Base-by-base conservation (phyloP, 1,140 invertebrate species). In the Trichomalopsis sarcophagae region DNA sequence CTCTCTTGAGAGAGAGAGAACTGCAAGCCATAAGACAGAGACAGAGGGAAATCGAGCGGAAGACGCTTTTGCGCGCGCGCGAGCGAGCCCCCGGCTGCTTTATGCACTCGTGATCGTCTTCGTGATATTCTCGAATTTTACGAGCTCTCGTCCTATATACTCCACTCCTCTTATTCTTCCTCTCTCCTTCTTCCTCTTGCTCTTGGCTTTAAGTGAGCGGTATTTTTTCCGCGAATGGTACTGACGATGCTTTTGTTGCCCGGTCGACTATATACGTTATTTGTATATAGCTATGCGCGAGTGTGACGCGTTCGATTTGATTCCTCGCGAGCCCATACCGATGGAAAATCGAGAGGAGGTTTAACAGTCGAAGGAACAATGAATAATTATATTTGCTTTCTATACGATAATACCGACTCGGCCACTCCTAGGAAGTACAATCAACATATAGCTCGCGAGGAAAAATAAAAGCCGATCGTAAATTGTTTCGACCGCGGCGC, bases 31-130 rank as follows among this genome's bases (percentile, higher is more conserved):
- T n/a, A 62, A 71, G 30, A 33, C 23, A 71, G 69, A 33, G 69
- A 30, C 69, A 33, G 69, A 71, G 69, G 71, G 73, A 82, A 82
- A 77, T 83, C 33, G 82, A 83, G 82, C 71, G n/a, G 82, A 77
- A 77, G 82, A 77, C 55, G 17, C 74, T 62, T 62, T 62, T 62
- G 55, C 40, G 30, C 33, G 73, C 27, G 44, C n/a, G 55, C 40
- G 30, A 14, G 73, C 27, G 44, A 33, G 79, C 44, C 44, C 69
- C 44, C 44, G 69, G 69, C 69, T 74, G 69, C 69, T 81, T 81
- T 82, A 82, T 82, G 81, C 81, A 75, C 82, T 83, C 74, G 82
- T 62, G 82, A 83, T 83, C 78, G 68, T 68, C 77, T 76, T 84
- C 73, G 62, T 66, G 77, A 83, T 84, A 81, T 84, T 86, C 75